Base-by-base conservation (phyloP, 2,113 vertebrate genomes). In the Rhinoptilus africanus region DNA sequence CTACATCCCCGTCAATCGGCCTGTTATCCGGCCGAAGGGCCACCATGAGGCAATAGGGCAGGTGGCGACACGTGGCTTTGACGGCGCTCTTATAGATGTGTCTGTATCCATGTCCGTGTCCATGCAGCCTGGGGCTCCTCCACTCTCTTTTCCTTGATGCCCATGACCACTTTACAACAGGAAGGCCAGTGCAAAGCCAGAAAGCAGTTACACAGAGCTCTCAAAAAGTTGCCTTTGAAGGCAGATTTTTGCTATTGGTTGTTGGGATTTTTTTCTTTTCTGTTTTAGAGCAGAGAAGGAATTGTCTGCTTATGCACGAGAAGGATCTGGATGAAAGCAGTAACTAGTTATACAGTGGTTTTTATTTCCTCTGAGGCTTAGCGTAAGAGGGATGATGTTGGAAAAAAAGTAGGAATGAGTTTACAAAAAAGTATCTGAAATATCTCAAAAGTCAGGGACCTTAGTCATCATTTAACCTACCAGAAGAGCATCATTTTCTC, bases 1-100 rank as follows among this genome's bases (percentile, higher is more conserved):
- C 32, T 22, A 7, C 28, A 50, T 68, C 16, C 51, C 43, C 0
- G 0, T 67, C 57, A 50, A 2, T 59, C 43, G 32, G n/a, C 32
- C 32, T 50, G 7, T 48, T 75, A 43, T 2, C 19, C 30, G 45
- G 30, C 57, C 34, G 32, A 59, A 54, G 79, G 32, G 24, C 57
- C 60, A 45, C 57, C 34, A 7, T 24, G 39, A 32, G 32, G 23
- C 19, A 57, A 39, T 0, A 21, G 48, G 32, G 54, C 41, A 35
- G 47, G 34, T 51, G 11, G 37, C 54, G n/a, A 54, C 39, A 64
- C 17, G 27, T 24, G 48, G 41, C 37, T 76, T 47, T 64, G 63
- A 47, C 24, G 8, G 24, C 28, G 16, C 23, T 57, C 7, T 50
- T 48, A 7, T 2, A 19, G 27, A 13, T 27, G 8, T 24, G 24